phyloP scores from a whole-genome alignment of 2,113 vertebrate genomes.

The Stomatorhinus ivindoensis region DNA sequence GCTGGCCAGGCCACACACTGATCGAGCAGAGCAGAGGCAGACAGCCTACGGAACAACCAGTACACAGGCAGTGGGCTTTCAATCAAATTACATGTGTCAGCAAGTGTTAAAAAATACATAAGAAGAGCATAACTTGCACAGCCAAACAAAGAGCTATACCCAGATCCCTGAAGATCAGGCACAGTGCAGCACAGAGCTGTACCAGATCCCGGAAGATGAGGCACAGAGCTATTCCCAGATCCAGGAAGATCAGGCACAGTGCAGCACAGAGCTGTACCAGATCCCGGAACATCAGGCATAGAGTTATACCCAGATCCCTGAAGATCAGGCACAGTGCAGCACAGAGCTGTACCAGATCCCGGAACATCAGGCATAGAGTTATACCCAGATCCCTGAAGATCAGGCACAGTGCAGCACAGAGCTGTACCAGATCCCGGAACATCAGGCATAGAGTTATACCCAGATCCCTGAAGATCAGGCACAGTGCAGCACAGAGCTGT shows the following conservation, averaged over 20 bases:
- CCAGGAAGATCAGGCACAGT: no score
- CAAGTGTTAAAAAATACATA: neutral
- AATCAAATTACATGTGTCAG: neutral
- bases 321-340: no score
- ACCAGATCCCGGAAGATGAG: neutral
- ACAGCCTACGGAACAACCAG: neutral
- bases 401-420: neutral
- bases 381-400: neutral
- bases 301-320: no score
- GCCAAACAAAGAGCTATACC: neutral
- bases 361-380: neutral
- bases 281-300: no score
- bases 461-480: neutral
- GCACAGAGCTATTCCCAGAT: neutral
- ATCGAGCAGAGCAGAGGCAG: neutral
- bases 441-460: no score
- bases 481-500: no score
- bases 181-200: neutral
- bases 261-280: no score
- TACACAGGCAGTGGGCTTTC: neutral
- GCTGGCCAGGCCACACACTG: constrained; percentile 10
- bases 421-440: no score
- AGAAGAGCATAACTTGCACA: neutral
- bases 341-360: neutral
- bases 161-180: neutral